These are phyloP conservation scores for Euura lappo DNA, from an alignment of 1,140 invertebrate genomes.

Conservation along the genomic window DNA sequence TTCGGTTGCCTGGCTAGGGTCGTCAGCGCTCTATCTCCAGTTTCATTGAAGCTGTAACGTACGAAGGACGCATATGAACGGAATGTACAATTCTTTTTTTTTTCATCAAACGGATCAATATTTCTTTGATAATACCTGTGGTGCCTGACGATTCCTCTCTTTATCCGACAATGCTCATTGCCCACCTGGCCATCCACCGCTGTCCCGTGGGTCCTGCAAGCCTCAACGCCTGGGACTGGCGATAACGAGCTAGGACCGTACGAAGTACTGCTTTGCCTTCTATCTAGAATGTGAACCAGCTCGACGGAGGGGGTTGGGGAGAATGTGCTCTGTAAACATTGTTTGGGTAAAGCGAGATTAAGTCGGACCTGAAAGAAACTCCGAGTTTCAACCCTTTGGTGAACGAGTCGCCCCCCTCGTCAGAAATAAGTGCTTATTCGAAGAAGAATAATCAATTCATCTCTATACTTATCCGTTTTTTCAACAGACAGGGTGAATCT, in stretches of 20 bases:
- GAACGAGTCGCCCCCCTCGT: not conserved
- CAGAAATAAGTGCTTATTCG: not conserved
- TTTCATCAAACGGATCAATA: slow-evolving; percentile 10
- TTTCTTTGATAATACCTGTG: slow-evolving; percentile 45
- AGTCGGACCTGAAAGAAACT: not conserved
- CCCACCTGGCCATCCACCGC: slow-evolving; percentile 50
- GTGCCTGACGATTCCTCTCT: slow-evolving; percentile 58
- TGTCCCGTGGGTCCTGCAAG: slow-evolving; percentile 57
- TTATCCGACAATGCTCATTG: slow-evolving; percentile 57
- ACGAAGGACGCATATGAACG: not conserved
- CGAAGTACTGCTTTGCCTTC: slow-evolving; percentile 52
- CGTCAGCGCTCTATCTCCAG: slow-evolving; percentile 54
- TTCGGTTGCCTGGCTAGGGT: slow-evolving; percentile 55
- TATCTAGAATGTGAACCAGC: slow-evolving; percentile 56
- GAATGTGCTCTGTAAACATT: slow-evolving; percentile 49
- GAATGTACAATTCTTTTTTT: not conserved
- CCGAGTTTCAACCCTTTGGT: not conserved
- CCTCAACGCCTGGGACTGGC: slow-evolving; percentile 56
- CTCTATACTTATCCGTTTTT: too few relatives aligned
- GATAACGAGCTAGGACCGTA: slow-evolving; percentile 56
- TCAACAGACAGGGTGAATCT: too few relatives aligned
- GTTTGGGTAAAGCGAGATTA: not conserved
- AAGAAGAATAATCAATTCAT: not conserved
- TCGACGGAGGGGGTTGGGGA: slow-evolving; percentile 60
- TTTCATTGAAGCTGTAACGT: slow-evolving; percentile 54